Evolutionary conservation across 2,888 invertebrate species (phyloP).

Genomic region (Dynastes tityus): DNA sequence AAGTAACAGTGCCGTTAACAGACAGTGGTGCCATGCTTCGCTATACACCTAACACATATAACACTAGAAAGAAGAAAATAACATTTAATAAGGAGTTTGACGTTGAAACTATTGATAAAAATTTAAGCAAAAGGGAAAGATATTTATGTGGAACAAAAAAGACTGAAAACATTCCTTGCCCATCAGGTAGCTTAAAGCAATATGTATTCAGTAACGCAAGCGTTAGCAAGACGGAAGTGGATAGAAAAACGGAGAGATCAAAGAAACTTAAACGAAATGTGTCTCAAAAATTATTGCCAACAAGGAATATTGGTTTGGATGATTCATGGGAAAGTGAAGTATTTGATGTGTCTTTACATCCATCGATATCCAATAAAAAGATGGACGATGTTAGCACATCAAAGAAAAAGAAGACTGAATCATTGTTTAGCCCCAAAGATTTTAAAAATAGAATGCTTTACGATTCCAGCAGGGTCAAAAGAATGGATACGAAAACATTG

Average conservation of each 20-base stretch:
- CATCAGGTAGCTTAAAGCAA: constrained; percentile 32
- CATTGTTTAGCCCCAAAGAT: constrained; percentile 60
- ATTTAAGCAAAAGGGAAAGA: constrained; percentile 12
- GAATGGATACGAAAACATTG: constrained; percentile 60
- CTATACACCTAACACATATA: too few species aligned
- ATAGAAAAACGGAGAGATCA: background rate
- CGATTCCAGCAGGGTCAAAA: constrained; percentile 60
- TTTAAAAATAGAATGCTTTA: constrained; percentile 65
- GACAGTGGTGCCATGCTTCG: too few species aligned
- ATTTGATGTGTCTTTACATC: constrained; percentile 40
- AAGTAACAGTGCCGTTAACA: background rate
- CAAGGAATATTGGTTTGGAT: constrained; percentile 7
- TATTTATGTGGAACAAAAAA: constrained; percentile 12
- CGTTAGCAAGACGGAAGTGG: constrained; percentile 28
- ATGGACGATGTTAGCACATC: constrained; percentile 19
- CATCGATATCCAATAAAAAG: constrained; percentile 48
- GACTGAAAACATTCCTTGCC: constrained; percentile 36
- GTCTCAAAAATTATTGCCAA: constrained; percentile 26
- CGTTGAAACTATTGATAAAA: constrained; percentile 30
- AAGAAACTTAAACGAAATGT: constrained; percentile 34
- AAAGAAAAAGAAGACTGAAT: constrained; percentile 44
- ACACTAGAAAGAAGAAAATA: constrained; percentile 10
- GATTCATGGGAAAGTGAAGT: constrained; percentile 50
- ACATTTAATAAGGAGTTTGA: constrained; percentile 28
- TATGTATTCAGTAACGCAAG: background rate